A percentile compares a stretch with the other conserved stretches of the same genome.
phyloP scores from a whole-genome alignment of 2,888 invertebrate species.

The Pollenia angustigena region DNA sequence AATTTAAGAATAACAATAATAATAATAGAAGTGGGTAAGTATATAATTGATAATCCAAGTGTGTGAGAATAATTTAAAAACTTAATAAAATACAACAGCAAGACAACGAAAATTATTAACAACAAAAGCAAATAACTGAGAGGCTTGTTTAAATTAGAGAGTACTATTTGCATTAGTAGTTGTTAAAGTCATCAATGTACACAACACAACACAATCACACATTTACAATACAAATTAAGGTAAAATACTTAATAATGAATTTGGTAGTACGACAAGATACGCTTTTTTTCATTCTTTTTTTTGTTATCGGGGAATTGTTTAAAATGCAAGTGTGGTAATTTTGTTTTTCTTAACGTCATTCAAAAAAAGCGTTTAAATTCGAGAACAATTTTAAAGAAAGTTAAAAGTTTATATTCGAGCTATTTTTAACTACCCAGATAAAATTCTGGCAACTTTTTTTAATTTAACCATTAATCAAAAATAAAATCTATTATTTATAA shows the following conservation, averaged over 20 bases:
- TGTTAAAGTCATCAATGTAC: slow-evolving; percentile 19
- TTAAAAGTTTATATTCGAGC: too few relatives aligned
- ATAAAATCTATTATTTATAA: too few relatives aligned
- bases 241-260: slow-evolving; percentile 44
- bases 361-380: neutral
- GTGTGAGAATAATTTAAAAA: slow-evolving; percentile 49
- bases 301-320: slow-evolving; percentile 59
- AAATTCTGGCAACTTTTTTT: too few relatives aligned
- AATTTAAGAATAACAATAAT: slow-evolving; percentile 8
- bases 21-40: slow-evolving; percentile 9
- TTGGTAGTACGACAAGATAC: slow-evolving; percentile 56
- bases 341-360: slow-evolving; percentile 1
- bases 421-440: too few relatives aligned
- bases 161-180: slow-evolving; percentile 24
- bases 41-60: slow-evolving; percentile 34
- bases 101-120: slow-evolving; percentile 23
- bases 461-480: too few relatives aligned
- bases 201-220: neutral
- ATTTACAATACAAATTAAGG: slow-evolving; percentile 20
- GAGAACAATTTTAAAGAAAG: neutral
- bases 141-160: slow-evolving; percentile 65
- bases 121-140: slow-evolving; percentile 61
- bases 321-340: slow-evolving; percentile 29
- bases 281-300: slow-evolving; percentile 8
- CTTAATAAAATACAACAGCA: slow-evolving; percentile 24